A percentile compares a stretch with the other conserved stretches of the same genome.
These are phyloP conservation scores for Gnatocerus cornutus DNA, from an alignment of 2,888 invertebrate genomes.

Conservation along the genomic window DNA sequence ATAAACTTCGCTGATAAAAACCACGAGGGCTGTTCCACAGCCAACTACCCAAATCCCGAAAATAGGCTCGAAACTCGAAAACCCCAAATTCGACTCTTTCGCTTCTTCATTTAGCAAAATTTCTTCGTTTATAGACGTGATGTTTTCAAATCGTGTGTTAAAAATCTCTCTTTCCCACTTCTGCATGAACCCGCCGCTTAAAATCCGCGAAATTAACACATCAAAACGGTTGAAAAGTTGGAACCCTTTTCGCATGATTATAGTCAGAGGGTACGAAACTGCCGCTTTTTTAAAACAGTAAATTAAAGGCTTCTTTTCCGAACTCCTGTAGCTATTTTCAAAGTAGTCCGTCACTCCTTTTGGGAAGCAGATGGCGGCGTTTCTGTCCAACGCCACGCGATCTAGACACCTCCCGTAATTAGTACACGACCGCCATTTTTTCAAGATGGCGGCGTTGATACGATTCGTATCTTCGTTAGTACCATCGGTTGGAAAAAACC, in stretches of 20 bases:
- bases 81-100: neutral
- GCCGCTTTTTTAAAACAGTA: slow-evolving; percentile 58
- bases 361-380: slow-evolving; percentile 54
- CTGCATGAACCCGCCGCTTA: slow-evolving; percentile 1
- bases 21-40: neutral
- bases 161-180: slow-evolving; percentile 23
- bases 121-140: neutral
- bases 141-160: slow-evolving; percentile 5
- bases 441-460: slow-evolving; percentile 24
- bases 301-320: slow-evolving; percentile 55
- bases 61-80: neutral
- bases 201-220: slow-evolving; percentile 51
- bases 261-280: slow-evolving; percentile 61
- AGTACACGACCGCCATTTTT: slow-evolving; percentile 28
- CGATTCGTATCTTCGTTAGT: neutral
- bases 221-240: slow-evolving; percentile 57
- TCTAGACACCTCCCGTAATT: slow-evolving; percentile 25
- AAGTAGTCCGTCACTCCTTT: slow-evolving; percentile 58
- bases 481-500: slow-evolving; percentile 19
- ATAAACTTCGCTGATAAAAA: neutral
- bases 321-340: slow-evolving; percentile 55
- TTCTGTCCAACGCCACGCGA: slow-evolving; percentile 21
- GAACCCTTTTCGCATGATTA: slow-evolving; percentile 61
- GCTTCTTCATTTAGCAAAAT: neutral
- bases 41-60: neutral